Evolutionary conservation across 2,888 invertebrate species (phyloP).

Genomic region (Hirtodrosophila trivittata): DNA sequence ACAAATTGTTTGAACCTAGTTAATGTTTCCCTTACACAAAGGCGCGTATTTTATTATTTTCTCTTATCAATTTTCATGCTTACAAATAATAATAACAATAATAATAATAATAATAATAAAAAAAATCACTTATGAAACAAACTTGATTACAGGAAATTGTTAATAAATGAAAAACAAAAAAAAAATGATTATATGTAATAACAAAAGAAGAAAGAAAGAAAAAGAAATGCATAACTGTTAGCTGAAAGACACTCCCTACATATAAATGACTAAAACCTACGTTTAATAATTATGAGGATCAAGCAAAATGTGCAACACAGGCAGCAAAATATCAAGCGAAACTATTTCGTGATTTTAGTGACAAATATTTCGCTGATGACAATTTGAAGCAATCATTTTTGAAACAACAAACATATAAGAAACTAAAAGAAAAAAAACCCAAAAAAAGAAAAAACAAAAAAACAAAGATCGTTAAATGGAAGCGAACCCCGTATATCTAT

Average conservation of each 20-base stretch:
- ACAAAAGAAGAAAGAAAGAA: too few species aligned
- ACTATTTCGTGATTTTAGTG: slow-evolving; percentile 82
- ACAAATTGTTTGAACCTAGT: too few species aligned
- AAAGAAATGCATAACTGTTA: slow-evolving; percentile 52
- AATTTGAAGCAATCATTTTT: slow-evolving; percentile 83
- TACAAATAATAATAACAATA: slow-evolving; percentile 11
- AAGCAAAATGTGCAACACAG: slow-evolving; percentile 68
- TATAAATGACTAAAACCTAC: slow-evolving; percentile 32
- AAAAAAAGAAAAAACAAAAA: slow-evolving; percentile 39
- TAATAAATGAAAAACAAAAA: slow-evolving; percentile 57
- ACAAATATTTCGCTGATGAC: slow-evolving; percentile 83
- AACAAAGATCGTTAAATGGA: slow-evolving; percentile 26
- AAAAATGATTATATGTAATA: slow-evolving; percentile 23
- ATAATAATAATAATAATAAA: slow-evolving; percentile 24
- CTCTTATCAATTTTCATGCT: too few species aligned
- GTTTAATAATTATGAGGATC: slow-evolving; percentile 54
- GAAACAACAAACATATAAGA: slow-evolving; percentile 63
- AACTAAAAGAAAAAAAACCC: slow-evolving; percentile 38
- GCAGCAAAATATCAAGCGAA: slow-evolving; percentile 74
- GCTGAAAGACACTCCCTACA: slow-evolving; percentile 51
- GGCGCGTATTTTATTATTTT: too few species aligned
- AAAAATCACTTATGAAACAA: slow-evolving; percentile 73
- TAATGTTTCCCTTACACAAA: too few species aligned
- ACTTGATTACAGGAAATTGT: slow-evolving; percentile 81
- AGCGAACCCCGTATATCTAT: slow-evolving; percentile 67